Percentiles rank a stretch among this genome's conserved stretches.
Conservation (phyloP, 2,113 vertebrate genomes). For the Peromyscus leucopus region DNA sequence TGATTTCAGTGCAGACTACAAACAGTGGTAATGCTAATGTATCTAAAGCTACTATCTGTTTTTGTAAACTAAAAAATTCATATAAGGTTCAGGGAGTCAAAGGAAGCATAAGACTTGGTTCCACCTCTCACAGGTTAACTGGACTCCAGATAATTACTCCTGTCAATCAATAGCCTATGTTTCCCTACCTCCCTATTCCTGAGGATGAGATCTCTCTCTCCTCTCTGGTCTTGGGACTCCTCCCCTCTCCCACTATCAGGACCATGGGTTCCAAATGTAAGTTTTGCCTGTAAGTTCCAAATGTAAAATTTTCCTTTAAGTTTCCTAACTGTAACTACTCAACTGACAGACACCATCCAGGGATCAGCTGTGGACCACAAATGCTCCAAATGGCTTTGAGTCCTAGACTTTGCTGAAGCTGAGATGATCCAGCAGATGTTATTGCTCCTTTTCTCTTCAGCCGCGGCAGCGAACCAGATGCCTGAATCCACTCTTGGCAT, state of each 20-base stretch:
- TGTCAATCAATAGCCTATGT: neutral
- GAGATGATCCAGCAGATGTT: neutral
- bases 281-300: neutral
- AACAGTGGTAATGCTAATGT: neutral
- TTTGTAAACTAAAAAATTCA: neutral
- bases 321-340: neutral
- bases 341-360: neutral
- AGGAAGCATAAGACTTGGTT: neutral
- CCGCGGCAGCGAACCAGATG: neutral
- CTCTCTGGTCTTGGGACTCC: neutral
- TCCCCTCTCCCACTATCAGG: neutral
- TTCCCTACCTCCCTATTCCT: neutral
- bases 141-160: neutral
- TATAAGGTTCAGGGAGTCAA: neutral
- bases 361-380: neutral
- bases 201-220: neutral
- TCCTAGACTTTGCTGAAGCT: neutral
- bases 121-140: neutral
- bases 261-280: neutral
- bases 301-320: neutral
- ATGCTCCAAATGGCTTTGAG: neutral
- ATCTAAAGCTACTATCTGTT: neutral
- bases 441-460: neutral
- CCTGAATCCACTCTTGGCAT: neutral
- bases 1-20: neutral